Percentiles rank a stretch among this genome's conserved stretches.
phyloP scores from a whole-genome alignment of 2,888 invertebrate genomes.

The Hyalella azteca region DNA sequence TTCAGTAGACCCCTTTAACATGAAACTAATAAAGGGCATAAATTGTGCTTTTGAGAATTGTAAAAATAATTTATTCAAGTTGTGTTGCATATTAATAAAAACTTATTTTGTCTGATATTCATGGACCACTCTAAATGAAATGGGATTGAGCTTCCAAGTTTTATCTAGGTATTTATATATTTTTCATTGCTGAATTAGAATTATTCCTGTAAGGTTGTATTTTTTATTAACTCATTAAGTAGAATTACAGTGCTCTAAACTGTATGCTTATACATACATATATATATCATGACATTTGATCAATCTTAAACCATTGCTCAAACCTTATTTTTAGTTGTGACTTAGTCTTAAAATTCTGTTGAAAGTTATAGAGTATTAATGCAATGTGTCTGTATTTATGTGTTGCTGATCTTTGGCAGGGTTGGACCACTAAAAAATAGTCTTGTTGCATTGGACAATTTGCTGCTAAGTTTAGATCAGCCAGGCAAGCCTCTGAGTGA shows the following conservation, averaged over 20 bases:
- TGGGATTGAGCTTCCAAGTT: too few species aligned
- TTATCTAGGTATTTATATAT: too few species aligned
- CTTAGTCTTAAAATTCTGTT: neutral
- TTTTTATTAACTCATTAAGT: too few species aligned
- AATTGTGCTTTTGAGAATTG: neutral
- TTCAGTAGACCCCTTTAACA: neutral
- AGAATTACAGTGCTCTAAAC: too few species aligned
- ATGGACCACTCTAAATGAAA: too few species aligned
- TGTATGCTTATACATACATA: too few species aligned
- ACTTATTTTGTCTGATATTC: too few species aligned
- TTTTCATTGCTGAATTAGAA: too few species aligned
- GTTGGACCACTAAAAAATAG: neutral
- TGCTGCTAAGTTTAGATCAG: slow-evolving; percentile 12
- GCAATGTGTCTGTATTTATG: neutral
- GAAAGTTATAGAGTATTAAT: neutral
- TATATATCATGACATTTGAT: neutral
- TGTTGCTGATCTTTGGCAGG: neutral
- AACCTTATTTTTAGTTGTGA: neutral
- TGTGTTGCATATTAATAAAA: too few species aligned
- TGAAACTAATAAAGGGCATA: neutral
- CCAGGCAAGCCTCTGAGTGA: slow-evolving; percentile 26
- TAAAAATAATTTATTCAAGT: too few species aligned
- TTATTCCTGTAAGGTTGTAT: too few species aligned
- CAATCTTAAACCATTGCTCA: neutral
- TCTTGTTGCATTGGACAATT: slow-evolving; percentile 2